Percentiles rank a stretch among this genome's conserved stretches.
Evolutionary conservation across 2,888 invertebrate species (phyloP).

Genomic region (Chymomyza caudatula): DNA sequence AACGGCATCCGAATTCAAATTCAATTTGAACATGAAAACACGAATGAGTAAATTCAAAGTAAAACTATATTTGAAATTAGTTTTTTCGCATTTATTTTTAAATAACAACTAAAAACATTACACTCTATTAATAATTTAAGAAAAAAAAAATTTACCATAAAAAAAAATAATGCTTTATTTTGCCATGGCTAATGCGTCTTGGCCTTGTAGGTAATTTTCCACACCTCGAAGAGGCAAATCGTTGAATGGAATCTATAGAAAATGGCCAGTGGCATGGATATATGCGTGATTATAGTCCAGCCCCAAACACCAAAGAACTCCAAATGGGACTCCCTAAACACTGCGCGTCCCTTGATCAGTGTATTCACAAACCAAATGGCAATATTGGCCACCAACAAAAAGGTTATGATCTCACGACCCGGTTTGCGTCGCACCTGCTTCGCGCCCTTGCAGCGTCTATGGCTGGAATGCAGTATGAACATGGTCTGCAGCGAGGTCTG

Average conservation of each 20-base stretch:
- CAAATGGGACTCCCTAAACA: slow-evolving; percentile 89
- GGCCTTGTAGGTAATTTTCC: slow-evolving; percentile 93
- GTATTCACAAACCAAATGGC: slow-evolving; percentile 93
- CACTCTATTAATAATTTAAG: slow-evolving; percentile 12
- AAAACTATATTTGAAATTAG: too few species aligned
- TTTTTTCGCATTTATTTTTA: background rate
- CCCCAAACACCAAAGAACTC: slow-evolving; percentile 92
- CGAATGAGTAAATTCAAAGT: too few species aligned
- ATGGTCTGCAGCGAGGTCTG: slow-evolving; percentile 90
- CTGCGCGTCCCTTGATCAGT: slow-evolving; percentile 89
- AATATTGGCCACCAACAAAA: slow-evolving; percentile 88
- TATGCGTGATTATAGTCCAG: slow-evolving; percentile 94
- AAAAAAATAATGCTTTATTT: background rate
- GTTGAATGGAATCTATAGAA: slow-evolving; percentile 95
- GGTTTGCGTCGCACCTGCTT: slow-evolving; percentile 87
- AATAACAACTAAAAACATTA: background rate
- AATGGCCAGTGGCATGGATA: slow-evolving; percentile 92
- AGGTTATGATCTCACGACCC: slow-evolving; percentile 91
- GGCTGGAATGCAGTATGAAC: slow-evolving; percentile 86
- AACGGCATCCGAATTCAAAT: too few species aligned
- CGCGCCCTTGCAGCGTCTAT: slow-evolving; percentile 85
- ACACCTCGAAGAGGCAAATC: slow-evolving; percentile 94
- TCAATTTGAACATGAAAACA: too few species aligned
- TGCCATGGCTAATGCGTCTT: slow-evolving; percentile 74
- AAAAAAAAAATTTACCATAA: slow-evolving; percentile 10